A percentile compares a stretch with the other conserved stretches of the same genome.
Conservation (phyloP, 2,113 vertebrate genomes). For the Sinocyclocheilus rhinocerous region DNA sequence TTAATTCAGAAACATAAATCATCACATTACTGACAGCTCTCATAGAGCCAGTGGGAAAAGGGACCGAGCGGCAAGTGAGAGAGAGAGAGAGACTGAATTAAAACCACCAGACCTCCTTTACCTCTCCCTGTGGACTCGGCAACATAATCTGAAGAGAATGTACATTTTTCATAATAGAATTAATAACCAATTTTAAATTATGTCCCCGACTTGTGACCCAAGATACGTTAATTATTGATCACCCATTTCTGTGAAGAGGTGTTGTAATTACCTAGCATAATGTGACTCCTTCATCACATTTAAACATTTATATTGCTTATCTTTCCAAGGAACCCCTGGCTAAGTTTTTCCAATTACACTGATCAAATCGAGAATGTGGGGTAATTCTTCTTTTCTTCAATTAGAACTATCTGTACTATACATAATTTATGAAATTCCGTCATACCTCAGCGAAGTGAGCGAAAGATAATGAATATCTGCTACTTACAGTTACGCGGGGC, state of each 20-base stretch:
- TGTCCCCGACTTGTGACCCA: conserved; percentile 61
- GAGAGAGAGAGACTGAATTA: conserved; percentile 46
- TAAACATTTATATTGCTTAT: conserved; percentile 79
- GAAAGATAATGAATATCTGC: conserved; percentile 37
- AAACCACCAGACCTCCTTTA: conserved; percentile 33
- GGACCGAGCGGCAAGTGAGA: conserved; percentile 43
- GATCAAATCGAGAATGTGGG: conserved; percentile 65
- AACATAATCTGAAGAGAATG: conserved; percentile 43
- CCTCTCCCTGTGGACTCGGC: conserved; percentile 35
- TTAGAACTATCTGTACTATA: conserved; percentile 58
- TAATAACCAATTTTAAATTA: conserved; percentile 70
- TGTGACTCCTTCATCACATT: conserved; percentile 74
- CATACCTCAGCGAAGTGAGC: conserved; percentile 46
- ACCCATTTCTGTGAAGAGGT: conserved; percentile 63
- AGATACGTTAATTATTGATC: conserved; percentile 74
- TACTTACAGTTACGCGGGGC: conserved; percentile 27
- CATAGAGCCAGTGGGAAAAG: conserved; percentile 52
- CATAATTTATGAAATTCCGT: conserved; percentile 62
- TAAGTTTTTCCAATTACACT: conserved; percentile 71
- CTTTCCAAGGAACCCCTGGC: conserved; percentile 66
- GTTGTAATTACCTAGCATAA: conserved; percentile 74
- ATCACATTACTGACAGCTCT: conserved; percentile 64
- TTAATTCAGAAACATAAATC: conserved; percentile 74
- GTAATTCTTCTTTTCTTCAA: conserved; percentile 68
- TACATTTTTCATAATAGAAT: conserved; percentile 60